Base-by-base conservation (phyloP, 2,113 vertebrate species). In the Falcunculus frontatus region DNA sequence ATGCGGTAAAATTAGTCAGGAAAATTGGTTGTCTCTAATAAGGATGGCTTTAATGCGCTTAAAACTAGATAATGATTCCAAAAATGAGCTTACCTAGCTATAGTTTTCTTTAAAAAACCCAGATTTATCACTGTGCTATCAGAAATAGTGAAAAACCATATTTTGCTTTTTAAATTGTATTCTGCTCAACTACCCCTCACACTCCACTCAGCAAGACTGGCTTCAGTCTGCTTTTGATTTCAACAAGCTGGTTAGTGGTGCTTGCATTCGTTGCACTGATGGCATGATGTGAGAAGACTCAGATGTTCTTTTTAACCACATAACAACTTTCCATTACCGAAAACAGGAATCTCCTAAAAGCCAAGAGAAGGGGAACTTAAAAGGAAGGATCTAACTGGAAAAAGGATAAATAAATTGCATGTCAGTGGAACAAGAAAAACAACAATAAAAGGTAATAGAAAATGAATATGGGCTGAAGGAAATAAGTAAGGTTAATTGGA, bases 51-150 rank as follows among this genome's bases (percentile, higher is more conserved):
- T 41, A 57, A 53, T 35, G 5, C 5, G 26, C 19, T 4, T 35
- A 33, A 55, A 1, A 25, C 4, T 5, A 47, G 14, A 22, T 65
- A 89, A 60, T 21, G 4, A 80, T 26, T 64, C 2, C 2, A 62
- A 78, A 62, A 62, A 22, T n/a, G 1, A 64, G 2, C 46, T 42
- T 64, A 39, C 7, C 5, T 74, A 16, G 26, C 30, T 64, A 23
- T 7, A 73, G 3, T 2, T 73, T 59, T 69, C 26, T 4, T 56
- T 41, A 53, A 56, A 50, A 26, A 15, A 16, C 8, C 9, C 6
- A 30, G 3, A 44, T 6, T 67, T 47, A 44, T 1, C 7, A 27
- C 16, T 73, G 1, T 20, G 1, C 13, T 69, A 42, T 37, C 2
- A 65, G 39, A 82, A 83, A 75, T 41, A 15, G 7, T 1, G n/a